Percentiles rank a stretch among this genome's conserved stretches.
Conservation (phyloP, 2,797 vertebrate species). For the Carapus acus region DNA sequence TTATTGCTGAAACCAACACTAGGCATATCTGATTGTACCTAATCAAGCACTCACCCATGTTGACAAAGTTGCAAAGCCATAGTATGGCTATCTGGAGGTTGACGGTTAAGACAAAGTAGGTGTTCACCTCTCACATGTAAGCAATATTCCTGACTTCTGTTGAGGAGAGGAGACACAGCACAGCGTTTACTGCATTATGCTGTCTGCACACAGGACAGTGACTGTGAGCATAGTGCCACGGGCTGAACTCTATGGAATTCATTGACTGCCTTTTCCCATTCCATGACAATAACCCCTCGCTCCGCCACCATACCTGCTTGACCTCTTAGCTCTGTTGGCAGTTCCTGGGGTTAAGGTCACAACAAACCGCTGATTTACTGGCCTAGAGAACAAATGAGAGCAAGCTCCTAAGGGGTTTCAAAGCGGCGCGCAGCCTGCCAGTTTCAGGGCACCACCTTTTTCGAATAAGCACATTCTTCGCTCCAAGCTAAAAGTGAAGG, state of each 20-base stretch:
- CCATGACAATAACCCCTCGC: conserved; percentile 54
- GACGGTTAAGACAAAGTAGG: conserved; percentile 21
- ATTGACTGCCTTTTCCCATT: conserved; percentile 48
- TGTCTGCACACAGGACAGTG: conserved; percentile 39
- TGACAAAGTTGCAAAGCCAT: conserved; percentile 31
- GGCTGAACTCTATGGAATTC: conserved; percentile 60
- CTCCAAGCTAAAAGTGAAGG: conserved; percentile 49
- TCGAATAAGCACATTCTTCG: conserved; percentile 60
- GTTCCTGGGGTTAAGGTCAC: conserved; percentile 60
- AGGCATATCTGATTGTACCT: conserved; percentile 38
- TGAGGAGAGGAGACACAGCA: conserved; percentile 10
- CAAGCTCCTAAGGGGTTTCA: conserved; percentile 49
- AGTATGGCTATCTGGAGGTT: conserved; percentile 25
- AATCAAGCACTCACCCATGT: conserved; percentile 35
- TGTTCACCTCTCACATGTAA: conserved; percentile 25
- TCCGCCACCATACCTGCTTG: conserved; percentile 37
- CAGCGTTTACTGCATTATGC: conserved; percentile 4
- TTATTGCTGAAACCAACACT: conserved; percentile 31
- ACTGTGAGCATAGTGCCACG: conserved; percentile 52
- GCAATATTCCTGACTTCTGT: conserved; percentile 15
- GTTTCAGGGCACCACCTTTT: conserved; percentile 62
- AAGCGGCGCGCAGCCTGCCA: conserved; percentile 44
- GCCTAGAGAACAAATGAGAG: conserved; percentile 60
- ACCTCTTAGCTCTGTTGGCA: conserved; percentile 52
- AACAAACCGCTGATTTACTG: conserved; percentile 61